Conservation (phyloP, 2,797 vertebrate genomes). For the Vespertilio murinus region DNA sequence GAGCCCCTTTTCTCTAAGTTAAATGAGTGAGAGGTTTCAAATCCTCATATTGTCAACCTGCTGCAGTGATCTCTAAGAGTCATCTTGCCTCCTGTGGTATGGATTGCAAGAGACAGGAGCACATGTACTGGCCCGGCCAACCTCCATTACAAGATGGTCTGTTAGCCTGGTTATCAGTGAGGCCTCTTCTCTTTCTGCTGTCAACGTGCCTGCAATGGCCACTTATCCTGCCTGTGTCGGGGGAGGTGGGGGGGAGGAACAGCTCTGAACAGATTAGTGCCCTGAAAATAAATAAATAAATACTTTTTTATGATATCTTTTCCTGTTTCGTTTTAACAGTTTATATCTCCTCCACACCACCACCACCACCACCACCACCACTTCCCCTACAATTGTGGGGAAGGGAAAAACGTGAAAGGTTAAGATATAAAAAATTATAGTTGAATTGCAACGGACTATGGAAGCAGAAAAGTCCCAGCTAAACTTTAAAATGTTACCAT, state of each 20-base stretch:
- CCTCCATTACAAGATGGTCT: background rate
- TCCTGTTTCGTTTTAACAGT: background rate
- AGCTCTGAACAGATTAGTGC: background rate
- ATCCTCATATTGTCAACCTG: background rate
- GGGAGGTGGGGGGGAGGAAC: too few relatives aligned
- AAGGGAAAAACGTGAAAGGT: background rate
- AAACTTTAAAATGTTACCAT: background rate
- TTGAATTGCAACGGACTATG: background rate
- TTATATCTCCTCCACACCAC: background rate
- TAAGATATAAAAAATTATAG: background rate
- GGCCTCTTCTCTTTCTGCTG: background rate
- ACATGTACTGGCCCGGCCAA: background rate
- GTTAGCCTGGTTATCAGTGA: background rate
- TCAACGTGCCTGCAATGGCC: background rate
- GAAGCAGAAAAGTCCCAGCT: background rate
- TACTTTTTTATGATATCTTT: background rate
- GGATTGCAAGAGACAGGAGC: background rate
- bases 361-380: background rate
- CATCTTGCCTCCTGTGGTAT: background rate
- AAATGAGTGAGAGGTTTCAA: background rate
- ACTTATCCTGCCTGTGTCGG: background rate
- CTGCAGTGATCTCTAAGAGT: background rate
- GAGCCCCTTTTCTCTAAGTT: background rate
- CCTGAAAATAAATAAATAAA: background rate
- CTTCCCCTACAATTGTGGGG: background rate